Evolutionary conservation across 2,113 vertebrate genomes (phyloP).

Genomic region (Chloropsis hardwickii): DNA sequence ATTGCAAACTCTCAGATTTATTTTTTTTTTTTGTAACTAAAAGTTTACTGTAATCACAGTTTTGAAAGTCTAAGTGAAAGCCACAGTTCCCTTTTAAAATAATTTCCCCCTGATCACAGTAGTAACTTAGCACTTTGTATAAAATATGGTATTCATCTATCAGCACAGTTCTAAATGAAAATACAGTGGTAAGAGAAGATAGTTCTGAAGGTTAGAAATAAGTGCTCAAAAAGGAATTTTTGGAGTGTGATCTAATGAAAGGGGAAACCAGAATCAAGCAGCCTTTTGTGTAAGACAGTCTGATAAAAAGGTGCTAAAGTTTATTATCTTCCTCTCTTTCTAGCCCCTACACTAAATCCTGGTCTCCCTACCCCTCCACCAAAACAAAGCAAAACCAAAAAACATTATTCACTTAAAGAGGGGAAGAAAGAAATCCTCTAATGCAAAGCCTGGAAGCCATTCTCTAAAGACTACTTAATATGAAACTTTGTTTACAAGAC

Average conservation of each 20-base stretch:
- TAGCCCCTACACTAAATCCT: background rate
- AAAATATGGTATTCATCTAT: background rate
- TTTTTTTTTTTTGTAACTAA: background rate
- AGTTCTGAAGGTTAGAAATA: background rate
- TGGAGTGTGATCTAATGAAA: slow-evolving; percentile 7
- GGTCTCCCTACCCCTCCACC: background rate
- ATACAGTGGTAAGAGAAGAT: background rate
- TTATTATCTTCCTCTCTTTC: slow-evolving; percentile 33
- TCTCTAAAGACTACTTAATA: slow-evolving; percentile 57
- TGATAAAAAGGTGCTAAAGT: slow-evolving; percentile 58
- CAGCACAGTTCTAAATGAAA: background rate
- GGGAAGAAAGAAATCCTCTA: background rate
- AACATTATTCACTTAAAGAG: background rate
- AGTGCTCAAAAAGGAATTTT: background rate
- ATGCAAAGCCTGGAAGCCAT: slow-evolving; percentile 48
- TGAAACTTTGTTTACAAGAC: slow-evolving; percentile 58
- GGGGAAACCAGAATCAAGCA: slow-evolving; percentile 25
- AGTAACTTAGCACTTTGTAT: background rate
- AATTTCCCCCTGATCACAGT: background rate
- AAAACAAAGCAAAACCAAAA: slow-evolving; percentile 33
- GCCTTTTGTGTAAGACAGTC: slow-evolving; percentile 29
- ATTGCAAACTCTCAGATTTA: background rate
- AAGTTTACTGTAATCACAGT: slow-evolving; percentile 28
- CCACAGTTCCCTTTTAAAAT: slow-evolving; percentile 22
- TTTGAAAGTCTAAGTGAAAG: slow-evolving; percentile 44